phyloP scores from a whole-genome alignment of 2,797 vertebrate genomes.

The Lycodopsis pacificus region DNA sequence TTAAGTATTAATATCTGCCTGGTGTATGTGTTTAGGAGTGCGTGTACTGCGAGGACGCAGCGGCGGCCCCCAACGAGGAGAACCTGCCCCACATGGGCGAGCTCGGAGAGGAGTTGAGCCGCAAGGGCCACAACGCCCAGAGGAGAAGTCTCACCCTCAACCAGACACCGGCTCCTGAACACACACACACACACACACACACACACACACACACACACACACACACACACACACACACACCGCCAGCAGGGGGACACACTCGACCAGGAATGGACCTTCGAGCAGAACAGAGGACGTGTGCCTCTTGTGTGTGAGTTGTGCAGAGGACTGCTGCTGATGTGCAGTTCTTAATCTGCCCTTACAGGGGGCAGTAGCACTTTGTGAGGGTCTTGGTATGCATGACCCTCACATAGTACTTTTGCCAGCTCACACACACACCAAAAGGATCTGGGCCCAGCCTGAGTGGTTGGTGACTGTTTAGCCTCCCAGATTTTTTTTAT shows the following conservation, averaged over 20 bases:
- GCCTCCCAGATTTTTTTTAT: background rate
- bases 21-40: conserved; percentile 76
- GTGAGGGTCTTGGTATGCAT: background rate
- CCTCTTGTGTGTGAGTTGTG: conserved; percentile 17
- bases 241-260: conserved; percentile 35
- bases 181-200: background rate
- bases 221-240: background rate
- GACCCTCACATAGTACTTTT: background rate
- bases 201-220: background rate
- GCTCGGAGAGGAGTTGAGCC: conserved; percentile 78
- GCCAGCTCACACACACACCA: background rate
- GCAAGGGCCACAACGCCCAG: conserved; percentile 66
- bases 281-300: background rate
- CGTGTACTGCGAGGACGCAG: conserved; percentile 82
- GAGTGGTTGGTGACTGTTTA: conserved; percentile 9
- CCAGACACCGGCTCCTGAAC: conserved; percentile 64
- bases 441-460: background rate
- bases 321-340: conserved; percentile 7
- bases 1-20: background rate
- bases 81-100: conserved; percentile 84
- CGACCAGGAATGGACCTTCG: conserved; percentile 25
- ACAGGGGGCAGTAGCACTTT: conserved; percentile 31
- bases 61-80: conserved; percentile 79
- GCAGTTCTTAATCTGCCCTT: conserved; percentile 19
- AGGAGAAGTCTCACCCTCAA: conserved; percentile 50